Percentiles rank a stretch among this genome's conserved stretches.
Evolutionary conservation across 2,797 vertebrate genomes (phyloP).

Genomic region (Amniataba percoides): DNA sequence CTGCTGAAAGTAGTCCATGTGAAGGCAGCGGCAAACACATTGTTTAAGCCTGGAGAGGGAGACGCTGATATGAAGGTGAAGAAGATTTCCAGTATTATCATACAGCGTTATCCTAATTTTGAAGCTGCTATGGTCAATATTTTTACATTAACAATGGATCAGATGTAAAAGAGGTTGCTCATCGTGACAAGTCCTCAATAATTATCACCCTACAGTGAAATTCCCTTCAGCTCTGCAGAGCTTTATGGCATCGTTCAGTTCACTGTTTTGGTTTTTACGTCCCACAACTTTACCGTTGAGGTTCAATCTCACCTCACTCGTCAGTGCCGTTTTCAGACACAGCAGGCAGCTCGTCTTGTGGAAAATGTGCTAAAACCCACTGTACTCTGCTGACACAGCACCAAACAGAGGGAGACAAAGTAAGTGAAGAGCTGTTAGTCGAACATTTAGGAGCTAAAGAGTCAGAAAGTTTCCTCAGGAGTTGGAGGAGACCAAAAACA

Average conservation of each 20-base stretch:
- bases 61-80: slow-evolving; percentile 13
- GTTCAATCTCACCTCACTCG: neutral
- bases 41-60: slow-evolving; percentile 28
- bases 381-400: neutral
- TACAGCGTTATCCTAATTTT: neutral
- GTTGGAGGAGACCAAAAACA: slow-evolving; percentile 5
- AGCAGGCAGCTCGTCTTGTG: neutral
- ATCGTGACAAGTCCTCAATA: neutral
- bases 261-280: slow-evolving; percentile 4
- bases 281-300: neutral
- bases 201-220: neutral
- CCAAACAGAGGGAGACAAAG: neutral
- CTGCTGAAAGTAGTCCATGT: slow-evolving; percentile 27
- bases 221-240: neutral
- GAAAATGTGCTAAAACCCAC: slow-evolving; percentile 4
- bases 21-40: slow-evolving; percentile 34
- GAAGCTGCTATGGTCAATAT: slow-evolving; percentile 17
- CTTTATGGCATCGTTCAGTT: neutral
- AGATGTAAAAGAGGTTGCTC: neutral
- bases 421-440: neutral
- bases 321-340: neutral
- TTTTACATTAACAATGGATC: neutral
- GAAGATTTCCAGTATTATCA: neutral
- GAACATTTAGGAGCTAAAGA: slow-evolving; percentile 1
- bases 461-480: neutral